phyloP scores from a whole-genome alignment of 2,888 invertebrate species.

The Torymus aiolomorphi region DNA sequence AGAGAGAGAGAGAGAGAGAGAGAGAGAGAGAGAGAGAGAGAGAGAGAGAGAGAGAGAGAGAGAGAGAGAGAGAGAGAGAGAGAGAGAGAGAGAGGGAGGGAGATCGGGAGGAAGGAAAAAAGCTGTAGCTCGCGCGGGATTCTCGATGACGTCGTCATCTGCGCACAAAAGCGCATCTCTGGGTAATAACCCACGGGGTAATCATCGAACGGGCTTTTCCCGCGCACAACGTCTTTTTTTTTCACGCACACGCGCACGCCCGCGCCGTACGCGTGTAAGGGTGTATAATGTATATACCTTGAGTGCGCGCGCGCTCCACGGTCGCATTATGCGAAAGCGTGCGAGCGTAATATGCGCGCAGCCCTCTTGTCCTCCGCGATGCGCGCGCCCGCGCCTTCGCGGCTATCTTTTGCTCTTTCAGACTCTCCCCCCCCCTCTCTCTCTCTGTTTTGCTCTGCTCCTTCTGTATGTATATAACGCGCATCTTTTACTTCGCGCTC shows the following conservation, averaged over 20 bases:
- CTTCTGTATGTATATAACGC: background rate
- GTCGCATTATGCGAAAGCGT: slow-evolving; percentile 56
- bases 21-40: no score
- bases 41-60: no score
- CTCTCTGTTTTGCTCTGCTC: background rate
- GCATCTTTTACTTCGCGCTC: background rate
- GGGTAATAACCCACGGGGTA: slow-evolving; percentile 70
- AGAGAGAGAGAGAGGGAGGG: no score
- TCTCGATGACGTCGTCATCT: slow-evolving; percentile 58
- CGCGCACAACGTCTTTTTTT: background rate
- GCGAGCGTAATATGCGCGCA: slow-evolving; percentile 51
- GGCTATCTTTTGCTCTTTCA: slow-evolving; percentile 41
- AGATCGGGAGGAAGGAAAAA: background rate
- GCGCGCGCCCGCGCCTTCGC: slow-evolving; percentile 49
- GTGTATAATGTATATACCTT: slow-evolving; percentile 34
- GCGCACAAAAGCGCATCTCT: slow-evolving; percentile 67
- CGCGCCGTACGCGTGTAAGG: background rate
- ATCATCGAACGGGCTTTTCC: slow-evolving; percentile 66
- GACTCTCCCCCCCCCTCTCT: slow-evolving; percentile 26
- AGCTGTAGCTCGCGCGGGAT: slow-evolving; percentile 19
- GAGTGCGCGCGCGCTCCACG: slow-evolving; percentile 6
- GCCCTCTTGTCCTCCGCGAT: slow-evolving; percentile 62
- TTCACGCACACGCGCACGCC: background rate
- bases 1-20: no score
- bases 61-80: no score